phyloP scores from a whole-genome alignment of 2,113 vertebrate genomes.

The Etheostoma spectabile region DNA sequence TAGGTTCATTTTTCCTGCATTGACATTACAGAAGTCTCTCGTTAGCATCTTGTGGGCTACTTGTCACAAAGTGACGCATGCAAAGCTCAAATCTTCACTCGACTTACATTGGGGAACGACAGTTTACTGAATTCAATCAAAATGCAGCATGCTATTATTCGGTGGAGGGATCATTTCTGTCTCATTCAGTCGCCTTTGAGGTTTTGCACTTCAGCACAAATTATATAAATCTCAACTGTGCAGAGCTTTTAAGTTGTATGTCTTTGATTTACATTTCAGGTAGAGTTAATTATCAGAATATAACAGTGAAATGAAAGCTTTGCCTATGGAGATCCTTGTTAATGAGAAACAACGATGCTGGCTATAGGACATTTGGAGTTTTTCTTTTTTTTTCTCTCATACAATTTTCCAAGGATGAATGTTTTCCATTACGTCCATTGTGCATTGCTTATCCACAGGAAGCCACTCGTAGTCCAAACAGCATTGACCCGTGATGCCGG shows the following conservation, averaged over 20 bases:
- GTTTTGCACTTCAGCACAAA: constrained; percentile 34
- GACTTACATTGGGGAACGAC: too few species aligned
- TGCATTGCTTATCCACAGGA: constrained; percentile 51
- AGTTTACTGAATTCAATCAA: constrained; percentile 23
- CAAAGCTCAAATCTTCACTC: too few species aligned
- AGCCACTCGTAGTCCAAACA: constrained; percentile 41
- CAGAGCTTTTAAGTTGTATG: constrained; percentile 14
- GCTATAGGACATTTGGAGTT: background rate
- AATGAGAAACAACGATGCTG: background rate
- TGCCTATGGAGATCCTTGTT: background rate
- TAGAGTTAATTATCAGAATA: constrained; percentile 26
- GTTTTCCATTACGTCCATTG: constrained; percentile 40
- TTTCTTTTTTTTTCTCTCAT: constrained; percentile 2
- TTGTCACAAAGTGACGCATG: too few species aligned
- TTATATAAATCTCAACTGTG: background rate
- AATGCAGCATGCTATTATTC: constrained; percentile 3
- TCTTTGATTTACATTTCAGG: constrained; percentile 35
- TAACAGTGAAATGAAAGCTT: background rate
- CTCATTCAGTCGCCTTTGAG: constrained; percentile 25
- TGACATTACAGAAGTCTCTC: too few species aligned
- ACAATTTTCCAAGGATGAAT: constrained; percentile 19
- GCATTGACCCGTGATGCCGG: constrained; percentile 47
- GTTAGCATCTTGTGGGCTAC: too few species aligned
- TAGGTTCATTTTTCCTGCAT: too few species aligned
- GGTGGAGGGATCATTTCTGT: constrained; percentile 27